Percentiles rank a stretch among this genome's conserved stretches.
Conservation (phyloP, 1,140 invertebrate genomes). For the roundworm (Caenorhabditis elegans) region DNA sequence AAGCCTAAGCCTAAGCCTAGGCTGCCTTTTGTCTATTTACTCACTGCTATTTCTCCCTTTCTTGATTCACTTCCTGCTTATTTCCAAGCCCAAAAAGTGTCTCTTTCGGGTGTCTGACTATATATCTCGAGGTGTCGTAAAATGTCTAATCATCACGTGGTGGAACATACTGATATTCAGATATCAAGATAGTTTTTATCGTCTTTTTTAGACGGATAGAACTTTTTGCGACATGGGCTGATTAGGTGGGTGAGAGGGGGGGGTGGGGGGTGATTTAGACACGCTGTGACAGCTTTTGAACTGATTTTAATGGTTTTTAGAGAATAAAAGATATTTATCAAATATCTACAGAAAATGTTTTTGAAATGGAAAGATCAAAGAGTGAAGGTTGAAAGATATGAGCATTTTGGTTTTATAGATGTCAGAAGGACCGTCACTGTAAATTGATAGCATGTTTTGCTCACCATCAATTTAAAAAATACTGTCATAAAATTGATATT, state of each 20-base stretch:
- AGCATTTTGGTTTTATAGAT: no score
- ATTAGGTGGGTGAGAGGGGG: neutral
- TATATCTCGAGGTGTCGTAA: neutral
- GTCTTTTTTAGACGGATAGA: neutral
- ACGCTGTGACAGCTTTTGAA: neutral
- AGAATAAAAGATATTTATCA: no score
- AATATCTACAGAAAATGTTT: neutral
- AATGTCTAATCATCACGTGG: slow-evolving; percentile 8
- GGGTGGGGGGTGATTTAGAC: neutral
- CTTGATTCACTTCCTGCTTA: no score
- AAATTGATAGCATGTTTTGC: no score
- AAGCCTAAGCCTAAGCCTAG: no score
- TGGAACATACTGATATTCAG: neutral
- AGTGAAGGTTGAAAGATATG: neutral
- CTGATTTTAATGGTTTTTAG: neutral
- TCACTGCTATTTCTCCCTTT: no score
- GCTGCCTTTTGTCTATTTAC: no score
- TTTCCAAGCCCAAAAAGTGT: no score
- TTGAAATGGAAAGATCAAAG: neutral
- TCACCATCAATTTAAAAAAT: no score
- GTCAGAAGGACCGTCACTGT: no score
- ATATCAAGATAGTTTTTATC: neutral
- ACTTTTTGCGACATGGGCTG: neutral
- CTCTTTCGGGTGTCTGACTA: no score
- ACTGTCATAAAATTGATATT: no score